Percentiles rank a stretch among this genome's conserved stretches.
These are phyloP conservation scores for Sesamia nonagrioides DNA, from an alignment of 1,140 invertebrate genomes.

Conservation along the genomic window DNA sequence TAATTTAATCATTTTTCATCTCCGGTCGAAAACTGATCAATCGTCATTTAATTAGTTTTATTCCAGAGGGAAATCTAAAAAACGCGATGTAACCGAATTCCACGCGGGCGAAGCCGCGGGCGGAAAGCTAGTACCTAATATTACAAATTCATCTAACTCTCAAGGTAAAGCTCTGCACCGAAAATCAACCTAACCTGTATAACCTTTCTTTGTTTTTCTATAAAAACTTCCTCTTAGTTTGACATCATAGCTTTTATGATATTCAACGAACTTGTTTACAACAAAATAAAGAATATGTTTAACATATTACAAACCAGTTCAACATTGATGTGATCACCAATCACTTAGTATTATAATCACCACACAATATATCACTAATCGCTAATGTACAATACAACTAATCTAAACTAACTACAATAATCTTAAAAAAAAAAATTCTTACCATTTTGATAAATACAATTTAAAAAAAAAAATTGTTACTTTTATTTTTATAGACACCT, in stretches of 20 bases:
- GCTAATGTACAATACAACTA: background rate
- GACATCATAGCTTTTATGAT: background rate
- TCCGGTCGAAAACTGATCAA: no score
- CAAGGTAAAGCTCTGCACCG: no score
- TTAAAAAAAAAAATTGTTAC: background rate
- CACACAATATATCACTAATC: background rate
- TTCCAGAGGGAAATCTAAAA: no score
- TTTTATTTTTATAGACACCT: background rate
- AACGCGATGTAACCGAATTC: no score
- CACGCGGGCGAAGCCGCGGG: no score
- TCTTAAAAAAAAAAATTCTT: background rate
- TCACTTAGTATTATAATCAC: background rate
- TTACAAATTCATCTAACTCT: no score
- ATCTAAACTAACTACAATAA: background rate
- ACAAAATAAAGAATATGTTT: background rate
- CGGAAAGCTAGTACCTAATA: no score
- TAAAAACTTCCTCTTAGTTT: background rate
- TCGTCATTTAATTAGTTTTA: no score
- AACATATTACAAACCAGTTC: background rate
- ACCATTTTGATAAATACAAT: conserved; percentile 10
- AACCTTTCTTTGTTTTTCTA: background rate
- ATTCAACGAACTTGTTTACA: background rate
- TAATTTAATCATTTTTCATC: no score
- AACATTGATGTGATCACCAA: background rate
- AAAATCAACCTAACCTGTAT: no score